A percentile compares a stretch with the other conserved stretches of the same genome.
These are phyloP conservation scores for Zygaena filipendulae DNA, from an alignment of 2,888 invertebrate genomes.

Conservation along the genomic window DNA sequence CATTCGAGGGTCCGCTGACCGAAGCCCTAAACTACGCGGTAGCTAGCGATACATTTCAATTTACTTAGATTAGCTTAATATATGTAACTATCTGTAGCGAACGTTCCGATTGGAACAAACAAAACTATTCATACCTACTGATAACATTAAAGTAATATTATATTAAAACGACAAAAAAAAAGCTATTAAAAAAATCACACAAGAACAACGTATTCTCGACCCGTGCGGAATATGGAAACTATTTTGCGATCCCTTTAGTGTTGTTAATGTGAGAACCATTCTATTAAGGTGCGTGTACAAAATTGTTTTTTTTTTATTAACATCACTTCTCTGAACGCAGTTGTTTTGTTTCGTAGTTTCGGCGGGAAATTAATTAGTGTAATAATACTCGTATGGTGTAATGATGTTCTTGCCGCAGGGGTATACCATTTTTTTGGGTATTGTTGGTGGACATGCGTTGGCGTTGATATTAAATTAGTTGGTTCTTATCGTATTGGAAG, in stretches of 20 bases:
- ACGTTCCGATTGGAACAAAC: constrained; percentile 6
- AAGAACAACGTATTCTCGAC: neutral
- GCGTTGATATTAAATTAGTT: constrained; percentile 22
- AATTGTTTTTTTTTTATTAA: constrained; percentile 55
- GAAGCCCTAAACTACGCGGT: constrained; percentile 45
- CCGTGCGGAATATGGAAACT: neutral
- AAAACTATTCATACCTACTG: constrained; percentile 6
- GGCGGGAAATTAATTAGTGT: constrained; percentile 43
- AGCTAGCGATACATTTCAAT: constrained; percentile 53
- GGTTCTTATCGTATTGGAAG: too few relatives aligned
- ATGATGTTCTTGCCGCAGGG: constrained; percentile 57
- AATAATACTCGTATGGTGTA: constrained; percentile 37
- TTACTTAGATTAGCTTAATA: constrained; percentile 41
- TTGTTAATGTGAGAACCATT: constrained; percentile 20
- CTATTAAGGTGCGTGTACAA: constrained; percentile 50
- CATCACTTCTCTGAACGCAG: constrained; percentile 35
- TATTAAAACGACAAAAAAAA: too few relatives aligned
- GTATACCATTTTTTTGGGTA: constrained; percentile 58
- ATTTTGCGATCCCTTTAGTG: constrained; percentile 16
- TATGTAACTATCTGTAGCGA: constrained; percentile 38
- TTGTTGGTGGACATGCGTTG: constrained; percentile 53
- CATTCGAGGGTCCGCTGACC: constrained; percentile 42
- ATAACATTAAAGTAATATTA: constrained; percentile 14
- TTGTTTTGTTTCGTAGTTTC: constrained; percentile 51
- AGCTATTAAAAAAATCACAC: too few relatives aligned